Base-by-base conservation (phyloP, 2,113 vertebrate genomes). In the Gambusia holbrooki region DNA sequence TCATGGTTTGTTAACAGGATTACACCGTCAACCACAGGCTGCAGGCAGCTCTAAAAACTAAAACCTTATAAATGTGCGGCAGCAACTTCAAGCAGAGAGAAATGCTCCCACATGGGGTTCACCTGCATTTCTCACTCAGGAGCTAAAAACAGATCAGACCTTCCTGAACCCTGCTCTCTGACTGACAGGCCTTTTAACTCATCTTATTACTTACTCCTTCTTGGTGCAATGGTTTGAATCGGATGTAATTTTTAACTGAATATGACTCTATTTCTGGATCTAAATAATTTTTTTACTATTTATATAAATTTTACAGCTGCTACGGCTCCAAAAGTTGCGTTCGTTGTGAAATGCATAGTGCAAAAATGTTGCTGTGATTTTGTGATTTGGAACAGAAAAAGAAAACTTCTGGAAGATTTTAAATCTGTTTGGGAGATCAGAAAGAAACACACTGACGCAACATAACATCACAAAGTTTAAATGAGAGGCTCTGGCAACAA, bases 391-490 rank as follows among this genome's bases (percentile, higher is more conserved):
- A 68, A 10, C n/a, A 14, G 42, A 76, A 54, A 6, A 14, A 22
- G 7, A n/a, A 42, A 42, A 42, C 40, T 67, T 15, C 25, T 7
- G 61, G 63, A 58, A 70, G 27, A 14, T 73, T 68, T 12, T 0
- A 40, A 42, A 54, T 79, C 19, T 11, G 27, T 45, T 30, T 30
- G 3, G 1, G 74, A 70, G 66, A 74, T 37, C 30, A 74, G 71
- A 51, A 51, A 83, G 40, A 51, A 65, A 58, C 5, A n/a, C 1
- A 10, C 17, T n/a, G 17, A 9, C 10, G 8, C 22, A 58, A n/a
- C 7, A 58, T n/a, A n/a, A 58, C 77, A 75, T 78, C 60, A 63
- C 68, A 28, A 1, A 10, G 1, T 67, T 77, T 42, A 35, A 42
- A 69, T 28, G 12, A 29, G 69, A 48, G 14, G 48, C n/a, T 61